A percentile compares a stretch with the other conserved stretches of the same genome.
Conservation (phyloP, 2,113 vertebrate species). For the Acanthochromis polyacanthus region DNA sequence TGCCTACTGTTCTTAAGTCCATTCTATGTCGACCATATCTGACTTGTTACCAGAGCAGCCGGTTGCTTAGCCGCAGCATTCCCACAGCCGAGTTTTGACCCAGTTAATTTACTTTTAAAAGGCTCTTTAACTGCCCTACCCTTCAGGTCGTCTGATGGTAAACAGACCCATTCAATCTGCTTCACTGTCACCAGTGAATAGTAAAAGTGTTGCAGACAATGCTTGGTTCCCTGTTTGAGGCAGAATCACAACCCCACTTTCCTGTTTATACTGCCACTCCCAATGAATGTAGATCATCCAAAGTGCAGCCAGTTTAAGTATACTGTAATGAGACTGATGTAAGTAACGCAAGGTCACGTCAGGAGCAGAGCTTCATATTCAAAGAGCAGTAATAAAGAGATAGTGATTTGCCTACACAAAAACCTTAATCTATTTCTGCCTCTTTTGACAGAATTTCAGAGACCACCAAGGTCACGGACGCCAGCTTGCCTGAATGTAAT, state of each 20-base stretch:
- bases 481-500: conserved; percentile 74
- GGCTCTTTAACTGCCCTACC: conserved; percentile 36
- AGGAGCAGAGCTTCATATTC: conserved; percentile 53
- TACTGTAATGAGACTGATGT: conserved; percentile 63
- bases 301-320: conserved; percentile 60
- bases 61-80: conserved; percentile 34
- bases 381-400: conserved; percentile 72
- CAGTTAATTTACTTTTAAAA: conserved; percentile 63
- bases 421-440: conserved; percentile 71
- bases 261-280: conserved; percentile 49
- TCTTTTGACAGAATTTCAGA: conserved; percentile 69
- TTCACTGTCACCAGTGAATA: conserved; percentile 33
- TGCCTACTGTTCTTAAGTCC: conserved; percentile 54
- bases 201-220: conserved; percentile 43
- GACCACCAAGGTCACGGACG: conserved; percentile 74
- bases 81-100: conserved; percentile 29
- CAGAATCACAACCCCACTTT: conserved; percentile 35
- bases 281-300: conserved; percentile 56
- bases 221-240: conserved; percentile 25
- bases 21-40: conserved; percentile 21
- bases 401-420: conserved; percentile 72
- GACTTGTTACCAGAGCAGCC: conserved; percentile 18
- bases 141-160: conserved; percentile 24
- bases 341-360: conserved; percentile 71
- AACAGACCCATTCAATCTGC: conserved; percentile 57